Percentiles rank a stretch among this genome's conserved stretches.
phyloP scores from a whole-genome alignment of 2,888 invertebrate species.

The Eupithecia vulgata region DNA sequence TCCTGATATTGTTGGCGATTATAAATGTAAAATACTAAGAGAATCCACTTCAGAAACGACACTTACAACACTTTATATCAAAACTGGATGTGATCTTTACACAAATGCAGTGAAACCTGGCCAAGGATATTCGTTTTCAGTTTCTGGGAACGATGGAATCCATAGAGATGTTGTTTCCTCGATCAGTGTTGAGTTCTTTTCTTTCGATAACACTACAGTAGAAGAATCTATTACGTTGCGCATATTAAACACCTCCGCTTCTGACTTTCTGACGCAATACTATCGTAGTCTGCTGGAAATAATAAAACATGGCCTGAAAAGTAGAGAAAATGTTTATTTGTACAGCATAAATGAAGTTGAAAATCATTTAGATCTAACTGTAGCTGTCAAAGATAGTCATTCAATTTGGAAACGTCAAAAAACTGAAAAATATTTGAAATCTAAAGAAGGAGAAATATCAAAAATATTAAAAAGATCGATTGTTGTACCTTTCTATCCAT shows the following conservation, averaged over 20 bases:
- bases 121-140: slow-evolving; percentile 89
- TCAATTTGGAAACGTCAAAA: slow-evolving; percentile 87
- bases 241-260: slow-evolving; percentile 88
- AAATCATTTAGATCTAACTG: slow-evolving; percentile 87
- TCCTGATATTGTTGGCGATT: slow-evolving; percentile 94
- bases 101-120: slow-evolving; percentile 88
- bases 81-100: slow-evolving; percentile 91
- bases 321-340: slow-evolving; percentile 86
- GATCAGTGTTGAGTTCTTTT: slow-evolving; percentile 91
- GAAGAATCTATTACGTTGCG: slow-evolving; percentile 92
- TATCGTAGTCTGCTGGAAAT: slow-evolving; percentile 90
- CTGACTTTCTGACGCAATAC: slow-evolving; percentile 89
- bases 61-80: slow-evolving; percentile 87
- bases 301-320: slow-evolving; percentile 86
- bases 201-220: slow-evolving; percentile 91
- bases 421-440: slow-evolving; percentile 86
- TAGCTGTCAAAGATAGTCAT: slow-evolving; percentile 86
- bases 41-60: slow-evolving; percentile 84
- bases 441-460: slow-evolving; percentile 86
- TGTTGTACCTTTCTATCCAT: slow-evolving; percentile 91
- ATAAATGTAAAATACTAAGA: slow-evolving; percentile 92
- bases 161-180: slow-evolving; percentile 94
- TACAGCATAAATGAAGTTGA: slow-evolving; percentile 90
- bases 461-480: slow-evolving; percentile 85
- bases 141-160: slow-evolving; percentile 95